These are phyloP conservation scores for Scatophagus argus DNA, from an alignment of 2,113 vertebrate genomes.

Conservation along the genomic window DNA sequence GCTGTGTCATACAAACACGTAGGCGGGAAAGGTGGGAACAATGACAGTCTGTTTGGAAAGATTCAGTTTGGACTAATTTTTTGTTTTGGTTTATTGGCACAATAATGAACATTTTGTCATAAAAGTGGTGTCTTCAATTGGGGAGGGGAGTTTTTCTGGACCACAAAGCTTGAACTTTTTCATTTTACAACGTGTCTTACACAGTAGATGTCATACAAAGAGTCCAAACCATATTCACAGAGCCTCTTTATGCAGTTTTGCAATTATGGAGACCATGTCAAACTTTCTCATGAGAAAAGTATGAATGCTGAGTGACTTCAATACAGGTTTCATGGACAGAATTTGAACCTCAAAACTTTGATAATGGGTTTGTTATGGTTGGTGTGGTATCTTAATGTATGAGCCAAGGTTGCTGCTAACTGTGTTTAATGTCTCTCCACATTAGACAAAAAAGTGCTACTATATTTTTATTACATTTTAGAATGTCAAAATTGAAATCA, in stretches of 20 bases:
- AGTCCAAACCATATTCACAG: constrained; percentile 1
- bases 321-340: not conserved
- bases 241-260: not conserved
- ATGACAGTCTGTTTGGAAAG: not conserved
- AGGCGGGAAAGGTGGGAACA: not conserved
- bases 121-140: too few species aligned
- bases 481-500: not conserved
- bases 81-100: not conserved
- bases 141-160: not conserved
- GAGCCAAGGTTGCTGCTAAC: not conserved
- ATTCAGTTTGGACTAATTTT: not conserved
- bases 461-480: not conserved
- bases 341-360: not conserved
- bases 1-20: not conserved
- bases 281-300: too few species aligned
- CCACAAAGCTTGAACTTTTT: not conserved
- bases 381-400: not conserved
- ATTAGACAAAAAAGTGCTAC: too few species aligned
- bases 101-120: not conserved
- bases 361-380: too few species aligned
- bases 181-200: not conserved
- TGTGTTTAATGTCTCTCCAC: not conserved
- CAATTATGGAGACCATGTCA: not conserved
- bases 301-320: not conserved
- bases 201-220: not conserved